Conservation (phyloP, 2,113 vertebrate species). For the Microcebus tavaratra region DNA sequence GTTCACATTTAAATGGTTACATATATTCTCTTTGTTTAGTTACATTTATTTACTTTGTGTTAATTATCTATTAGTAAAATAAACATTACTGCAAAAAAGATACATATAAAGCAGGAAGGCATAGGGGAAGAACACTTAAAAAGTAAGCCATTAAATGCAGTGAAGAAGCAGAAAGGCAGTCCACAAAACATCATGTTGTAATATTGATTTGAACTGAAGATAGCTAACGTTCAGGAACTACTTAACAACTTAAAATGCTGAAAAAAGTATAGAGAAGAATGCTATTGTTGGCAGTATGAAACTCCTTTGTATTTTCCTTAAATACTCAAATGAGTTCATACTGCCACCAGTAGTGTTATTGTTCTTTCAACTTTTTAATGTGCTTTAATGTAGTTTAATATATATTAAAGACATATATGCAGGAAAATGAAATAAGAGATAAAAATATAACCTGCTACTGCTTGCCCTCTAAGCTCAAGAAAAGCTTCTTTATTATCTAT, state of each 20-base stretch:
- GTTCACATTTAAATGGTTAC: background rate
- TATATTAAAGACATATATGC: background rate
- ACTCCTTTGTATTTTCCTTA: background rate
- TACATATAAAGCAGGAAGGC: background rate
- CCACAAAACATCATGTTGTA: background rate
- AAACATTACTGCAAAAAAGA: background rate
- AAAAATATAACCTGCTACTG: background rate
- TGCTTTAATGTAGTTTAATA: background rate
- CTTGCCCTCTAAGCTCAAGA: background rate
- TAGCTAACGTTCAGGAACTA: background rate
- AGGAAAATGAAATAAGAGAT: background rate
- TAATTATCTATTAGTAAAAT: background rate
- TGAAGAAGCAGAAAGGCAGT: background rate
- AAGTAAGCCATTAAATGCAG: background rate
- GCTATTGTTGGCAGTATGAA: background rate
- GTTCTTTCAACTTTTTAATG: background rate
- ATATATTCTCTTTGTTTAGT: background rate
- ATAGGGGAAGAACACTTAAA: background rate
- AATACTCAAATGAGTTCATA: background rate
- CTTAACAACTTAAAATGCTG: background rate
- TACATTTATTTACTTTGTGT: background rate
- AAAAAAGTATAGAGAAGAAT: background rate
- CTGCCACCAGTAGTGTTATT: background rate
- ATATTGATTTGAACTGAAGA: background rate
- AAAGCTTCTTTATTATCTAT: background rate